Evolutionary conservation across 2,888 invertebrate species (phyloP).

Genomic region (Girardia tigrina): DNA sequence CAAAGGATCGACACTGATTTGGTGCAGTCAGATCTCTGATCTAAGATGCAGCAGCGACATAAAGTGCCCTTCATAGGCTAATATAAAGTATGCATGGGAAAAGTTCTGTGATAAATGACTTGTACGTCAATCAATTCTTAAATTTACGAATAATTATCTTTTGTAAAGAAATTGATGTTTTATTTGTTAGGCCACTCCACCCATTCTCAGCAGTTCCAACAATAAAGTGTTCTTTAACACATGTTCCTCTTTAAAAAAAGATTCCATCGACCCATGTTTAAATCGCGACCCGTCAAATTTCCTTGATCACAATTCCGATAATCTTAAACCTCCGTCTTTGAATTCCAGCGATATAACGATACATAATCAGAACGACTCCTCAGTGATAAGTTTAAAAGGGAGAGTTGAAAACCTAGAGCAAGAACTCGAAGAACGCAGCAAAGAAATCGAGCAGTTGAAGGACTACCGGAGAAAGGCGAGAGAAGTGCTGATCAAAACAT

Average conservation of each 20-base stretch:
- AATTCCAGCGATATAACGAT: background rate
- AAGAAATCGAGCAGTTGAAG: conserved; percentile 3
- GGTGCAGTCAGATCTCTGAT: too few relatives aligned
- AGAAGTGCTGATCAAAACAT: background rate
- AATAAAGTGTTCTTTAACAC: conserved; percentile 13
- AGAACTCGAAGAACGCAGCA: background rate
- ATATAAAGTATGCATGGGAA: too few relatives aligned
- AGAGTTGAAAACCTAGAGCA: conserved; percentile 4
- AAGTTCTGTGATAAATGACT: too few relatives aligned
- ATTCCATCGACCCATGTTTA: background rate
- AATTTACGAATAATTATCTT: too few relatives aligned
- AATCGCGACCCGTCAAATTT: background rate
- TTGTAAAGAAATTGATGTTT: too few relatives aligned
- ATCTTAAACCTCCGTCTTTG: background rate
- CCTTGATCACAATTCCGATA: background rate
- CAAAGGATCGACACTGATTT: too few relatives aligned
- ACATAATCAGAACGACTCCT: background rate
- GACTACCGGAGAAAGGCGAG: background rate
- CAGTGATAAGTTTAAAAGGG: background rate
- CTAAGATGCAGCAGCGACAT: too few relatives aligned
- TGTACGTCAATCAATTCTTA: too few relatives aligned
- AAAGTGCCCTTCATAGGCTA: too few relatives aligned
- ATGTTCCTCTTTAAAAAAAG: background rate
- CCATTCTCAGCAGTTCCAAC: background rate
- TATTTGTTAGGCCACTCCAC: background rate